Evolutionary conservation across 2,113 vertebrate species (phyloP), one percentile per base, ranked within the genome.

Genomic region (Ovis aries): DNA sequence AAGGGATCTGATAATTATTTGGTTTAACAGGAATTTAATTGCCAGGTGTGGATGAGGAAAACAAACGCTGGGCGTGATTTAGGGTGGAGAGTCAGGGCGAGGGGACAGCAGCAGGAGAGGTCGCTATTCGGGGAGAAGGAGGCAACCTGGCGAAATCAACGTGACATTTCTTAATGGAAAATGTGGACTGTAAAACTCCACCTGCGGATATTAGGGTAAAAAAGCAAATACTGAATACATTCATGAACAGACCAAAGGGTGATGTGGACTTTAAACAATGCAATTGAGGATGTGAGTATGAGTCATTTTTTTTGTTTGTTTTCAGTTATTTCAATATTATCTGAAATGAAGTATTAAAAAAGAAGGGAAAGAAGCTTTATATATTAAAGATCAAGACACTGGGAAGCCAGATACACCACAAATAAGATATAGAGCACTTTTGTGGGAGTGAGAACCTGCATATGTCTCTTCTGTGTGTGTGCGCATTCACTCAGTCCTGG

Each of bases 401-500:
- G 67, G 36, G 67, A 74, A 40, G 67, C 67, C 67, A 71, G 19
- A 23, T 23, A 71, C 5, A 40, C 19, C n/a, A 71, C n/a, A 71
- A 71, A 23, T 12, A 36, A 71, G 10, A 23, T 23, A 40, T 0
- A 6, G n/a, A 12, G 6, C n/a, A 40, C n/a, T 71, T 71, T 2
- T 6, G n/a, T 21, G 71, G 36, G 40, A 27, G 7, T 14, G 21
- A 43, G 13, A 3, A 14, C 1, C 10, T 43, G 0, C 23, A 14
- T 3, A 3, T 1, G 1, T 2, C 7, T 0, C 14, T 14, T 43
- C 7, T 1, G 36, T 74, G 23, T 3, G 64, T 23, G n/a, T 23
- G 19, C 5, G 19, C 36, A 77, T 1, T 43, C 71, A 14, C 71
- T 15, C 71, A 27, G 23, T 77, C 3, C 1, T 15, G 71, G 15